Percentiles rank a stretch among this genome's conserved stretches.
Evolutionary conservation across 2,888 invertebrate species (phyloP).

Genomic region (Orchestes rusci): DNA sequence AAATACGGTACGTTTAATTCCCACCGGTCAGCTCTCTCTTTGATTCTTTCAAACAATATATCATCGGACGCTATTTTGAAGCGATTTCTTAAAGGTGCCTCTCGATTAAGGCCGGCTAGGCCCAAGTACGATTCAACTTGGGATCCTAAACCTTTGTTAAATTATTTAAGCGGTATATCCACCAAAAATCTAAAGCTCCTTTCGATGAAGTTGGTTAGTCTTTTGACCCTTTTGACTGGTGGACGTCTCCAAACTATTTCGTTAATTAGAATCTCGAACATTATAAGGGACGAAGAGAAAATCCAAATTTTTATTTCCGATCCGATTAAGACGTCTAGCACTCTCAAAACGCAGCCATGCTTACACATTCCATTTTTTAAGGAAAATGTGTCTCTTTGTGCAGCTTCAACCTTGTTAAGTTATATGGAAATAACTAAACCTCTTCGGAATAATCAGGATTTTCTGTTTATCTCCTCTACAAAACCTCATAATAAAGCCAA

Average conservation of each 20-base stretch:
- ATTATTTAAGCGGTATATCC: not conserved
- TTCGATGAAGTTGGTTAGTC: slow-evolving; percentile 1
- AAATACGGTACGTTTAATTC: not conserved
- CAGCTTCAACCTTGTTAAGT: too few species aligned
- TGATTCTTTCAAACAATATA: not conserved
- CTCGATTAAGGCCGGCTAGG: not conserved
- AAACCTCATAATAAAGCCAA: too few species aligned
- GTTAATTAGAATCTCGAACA: slow-evolving; percentile 1
- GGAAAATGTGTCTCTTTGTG: too few species aligned
- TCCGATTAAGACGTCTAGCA: too few species aligned
- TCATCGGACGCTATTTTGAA: not conserved
- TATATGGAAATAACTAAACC: too few species aligned
- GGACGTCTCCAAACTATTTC: slow-evolving; percentile 4
- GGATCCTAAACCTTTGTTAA: slow-evolving; percentile 1
- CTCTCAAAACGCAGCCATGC: too few species aligned
- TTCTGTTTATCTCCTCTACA: too few species aligned
- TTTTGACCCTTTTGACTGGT: slow-evolving; percentile 4
- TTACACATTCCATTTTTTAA: too few species aligned
- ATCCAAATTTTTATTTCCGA: slow-evolving; percentile 6
- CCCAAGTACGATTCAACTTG: not conserved
- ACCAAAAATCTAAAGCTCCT: slow-evolving; percentile 1
- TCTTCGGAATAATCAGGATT: too few species aligned
- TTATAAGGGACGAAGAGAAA: not conserved
- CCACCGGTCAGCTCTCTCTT: not conserved
- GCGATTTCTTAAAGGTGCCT: not conserved